These are phyloP conservation scores for Augiades crinisus DNA, from an alignment of 2,888 invertebrate species.

Conservation along the genomic window DNA sequence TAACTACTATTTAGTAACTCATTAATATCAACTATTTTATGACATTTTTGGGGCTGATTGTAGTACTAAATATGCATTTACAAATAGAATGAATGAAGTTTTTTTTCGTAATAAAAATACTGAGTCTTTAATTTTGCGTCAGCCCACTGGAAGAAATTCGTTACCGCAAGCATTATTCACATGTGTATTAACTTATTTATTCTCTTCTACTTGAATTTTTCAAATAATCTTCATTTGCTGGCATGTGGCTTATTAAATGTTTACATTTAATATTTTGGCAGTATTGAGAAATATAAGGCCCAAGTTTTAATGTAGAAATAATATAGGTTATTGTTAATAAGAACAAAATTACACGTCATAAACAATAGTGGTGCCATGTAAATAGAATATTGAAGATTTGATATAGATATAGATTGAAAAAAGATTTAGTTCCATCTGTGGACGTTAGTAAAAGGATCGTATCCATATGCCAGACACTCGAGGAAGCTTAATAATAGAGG, in stretches of 20 bases:
- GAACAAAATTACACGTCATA: not conserved
- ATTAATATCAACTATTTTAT: too few species aligned
- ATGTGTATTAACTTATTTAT: not conserved
- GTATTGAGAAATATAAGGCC: not conserved
- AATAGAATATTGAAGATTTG: not conserved
- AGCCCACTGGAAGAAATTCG: constrained; percentile 34
- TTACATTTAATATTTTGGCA: too few species aligned
- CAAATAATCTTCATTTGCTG: too few species aligned
- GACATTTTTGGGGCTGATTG: too few species aligned
- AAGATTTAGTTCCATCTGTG: not conserved
- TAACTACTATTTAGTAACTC: too few species aligned
- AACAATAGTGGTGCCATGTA: not conserved
- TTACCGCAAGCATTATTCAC: not conserved
- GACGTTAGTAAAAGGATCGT: not conserved
- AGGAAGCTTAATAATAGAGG: constrained; percentile 46
- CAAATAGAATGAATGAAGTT: too few species aligned
- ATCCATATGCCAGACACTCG: not conserved
- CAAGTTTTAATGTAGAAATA: too few species aligned
- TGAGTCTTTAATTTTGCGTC: constrained; percentile 6
- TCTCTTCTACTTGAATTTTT: too few species aligned
- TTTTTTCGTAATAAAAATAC: too few species aligned
- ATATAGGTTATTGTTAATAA: too few species aligned
- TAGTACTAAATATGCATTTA: too few species aligned
- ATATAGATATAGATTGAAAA: not conserved
- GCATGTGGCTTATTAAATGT: too few species aligned